Evolutionary conservation across 2,797 vertebrate species (phyloP), one percentile per base, ranked within the genome.

Genomic region (Squalus acanthias): DNA sequence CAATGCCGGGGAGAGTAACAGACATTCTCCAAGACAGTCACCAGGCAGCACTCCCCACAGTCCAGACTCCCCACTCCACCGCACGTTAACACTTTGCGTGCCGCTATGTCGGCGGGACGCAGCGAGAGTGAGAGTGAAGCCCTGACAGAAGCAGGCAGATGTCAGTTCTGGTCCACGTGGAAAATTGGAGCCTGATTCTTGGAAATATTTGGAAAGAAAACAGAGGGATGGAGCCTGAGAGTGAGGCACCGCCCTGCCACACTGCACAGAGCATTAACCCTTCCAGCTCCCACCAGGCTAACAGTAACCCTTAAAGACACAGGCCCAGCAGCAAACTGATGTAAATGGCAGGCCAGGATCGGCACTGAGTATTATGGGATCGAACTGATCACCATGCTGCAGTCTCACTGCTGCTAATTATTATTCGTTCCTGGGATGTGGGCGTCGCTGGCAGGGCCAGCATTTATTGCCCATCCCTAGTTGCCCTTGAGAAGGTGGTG

Each of bases 91-190:
- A 29, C 89, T 63, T 92, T 17, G 3, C 17, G 12, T n/a, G 33
- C 89, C 33, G 89, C 60, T 63, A 2, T 89, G 26, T 29, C 50
- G 12, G 87, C 3, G 87, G 50, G 50, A 10, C 13, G 50, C 1
- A 4, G 50, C 2, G 50, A 12, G 53, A 57, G 53, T 57, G 22
- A 88, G 53, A 9, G 50, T 10, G 60, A 33, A 92, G 33, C n/a
- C 65, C 53, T 29, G 26, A 65, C 29, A 6, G 89, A 2, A n/a
- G 57, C 2, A 39, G 17, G 39, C 5, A 65, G 60, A n/a, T n/a
- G n/a, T n/a, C n/a, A n/a, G n/a, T n/a, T 65, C 89, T 92, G 33
- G 60, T 92, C 89, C 89, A 92, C 89, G 89, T 92, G 89, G 89
- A 92, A 63, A n/a, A 65, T 92, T 63, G 57, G 89, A 92, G 60